Base-by-base conservation (phyloP, 2,797 vertebrate species). In the Aphelocoma californica region DNA sequence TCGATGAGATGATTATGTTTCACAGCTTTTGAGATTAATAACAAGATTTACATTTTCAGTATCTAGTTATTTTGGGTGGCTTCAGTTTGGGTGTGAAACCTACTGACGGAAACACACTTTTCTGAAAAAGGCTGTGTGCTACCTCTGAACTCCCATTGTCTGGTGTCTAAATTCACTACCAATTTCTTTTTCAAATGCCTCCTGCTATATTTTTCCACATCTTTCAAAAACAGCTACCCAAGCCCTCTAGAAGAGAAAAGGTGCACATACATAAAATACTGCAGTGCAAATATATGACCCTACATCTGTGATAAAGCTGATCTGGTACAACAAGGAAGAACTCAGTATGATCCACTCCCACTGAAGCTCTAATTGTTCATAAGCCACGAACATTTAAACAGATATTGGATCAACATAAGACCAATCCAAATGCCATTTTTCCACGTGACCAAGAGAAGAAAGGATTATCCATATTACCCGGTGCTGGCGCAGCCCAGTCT, bases 401-500 rank as follows among this genome's bases (percentile, higher is more conserved):
- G 19, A 18, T 20, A 42, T 0, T 24, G 24, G 25, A 23, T 10
- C 38, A 80, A 50, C 7, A 1, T 5, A 62, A 58, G 28, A 54
- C 28, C 40, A 70, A 56, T 5, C 5, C 62, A 79, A 60, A 78
- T 14, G 18, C n/a, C 42, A 25, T 38, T 88, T 67, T 53, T 45
- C 40, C 64, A 58, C 0, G 0, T 16, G 25, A 71, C 18, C 57
- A 84, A 54, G 40, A 56, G 23, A 51, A 17, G 14, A 40, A 24
- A 78, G 36, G 16, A 24, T 38, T 45, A 16, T 17, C 23, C 2
- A 1, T 2, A 25, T 25, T 4, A 54, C 6, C 10, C 7, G 6
- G 29, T 1, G 3, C 54, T 88, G 4, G 0, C 5, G 57, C 5
- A 70, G 69, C 34, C 56, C 18, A 34, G 1, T 1, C 11, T 57